Evolutionary conservation across 2,113 vertebrate genomes (phyloP).

Genomic region (Eclectus roratus): DNA sequence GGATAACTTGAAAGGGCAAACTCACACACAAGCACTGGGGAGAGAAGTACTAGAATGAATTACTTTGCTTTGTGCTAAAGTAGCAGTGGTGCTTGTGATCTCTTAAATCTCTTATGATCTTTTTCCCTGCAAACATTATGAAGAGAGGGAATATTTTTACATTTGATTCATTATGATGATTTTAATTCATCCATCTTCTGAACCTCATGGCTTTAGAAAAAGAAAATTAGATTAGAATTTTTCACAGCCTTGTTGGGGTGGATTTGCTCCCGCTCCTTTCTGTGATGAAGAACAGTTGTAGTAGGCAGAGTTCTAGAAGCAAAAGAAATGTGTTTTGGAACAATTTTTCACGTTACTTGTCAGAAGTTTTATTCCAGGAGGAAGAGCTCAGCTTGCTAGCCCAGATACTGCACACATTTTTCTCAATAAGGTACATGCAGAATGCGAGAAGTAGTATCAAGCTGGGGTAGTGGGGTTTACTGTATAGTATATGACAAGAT

Average conservation of each 20-base stretch:
- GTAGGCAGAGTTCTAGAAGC: background rate
- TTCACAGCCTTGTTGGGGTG: background rate
- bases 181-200: slow-evolving; percentile 55
- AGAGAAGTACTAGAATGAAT: slow-evolving; percentile 46
- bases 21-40: background rate
- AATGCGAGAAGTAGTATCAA: background rate
- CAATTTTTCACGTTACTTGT: background rate
- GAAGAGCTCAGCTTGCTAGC: background rate
- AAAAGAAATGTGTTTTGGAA: background rate
- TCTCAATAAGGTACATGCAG: background rate
- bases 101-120: slow-evolving; percentile 56
- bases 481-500: background rate
- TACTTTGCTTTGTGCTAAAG: slow-evolving; percentile 38
- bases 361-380: background rate
- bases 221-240: slow-evolving; percentile 32
- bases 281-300: background rate
- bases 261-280: background rate
- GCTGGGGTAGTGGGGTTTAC: background rate
- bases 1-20: slow-evolving; percentile 58
- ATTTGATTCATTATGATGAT: slow-evolving; percentile 53
- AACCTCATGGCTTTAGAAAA: slow-evolving; percentile 36
- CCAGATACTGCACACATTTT: background rate
- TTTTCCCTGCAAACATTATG: slow-evolving; percentile 45
- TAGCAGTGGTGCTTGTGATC: slow-evolving; percentile 51
- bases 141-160: slow-evolving; percentile 32